phyloP scores from a whole-genome alignment of 2,113 vertebrate genomes.

The Hemiscyllium ocellatum region DNA sequence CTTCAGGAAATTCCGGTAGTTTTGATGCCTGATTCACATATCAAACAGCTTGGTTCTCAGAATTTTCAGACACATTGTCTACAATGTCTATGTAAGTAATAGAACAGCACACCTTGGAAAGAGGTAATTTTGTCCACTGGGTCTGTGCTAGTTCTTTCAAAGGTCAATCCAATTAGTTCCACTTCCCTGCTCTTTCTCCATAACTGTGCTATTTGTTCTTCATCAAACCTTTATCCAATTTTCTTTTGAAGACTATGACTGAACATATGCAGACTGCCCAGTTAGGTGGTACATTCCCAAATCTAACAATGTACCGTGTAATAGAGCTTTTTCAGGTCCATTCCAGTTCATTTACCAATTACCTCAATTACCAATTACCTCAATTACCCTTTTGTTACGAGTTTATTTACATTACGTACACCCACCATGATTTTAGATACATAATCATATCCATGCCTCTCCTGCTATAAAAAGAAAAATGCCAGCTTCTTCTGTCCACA shows the following conservation, averaged over 20 bases:
- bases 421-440: too few species aligned
- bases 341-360: not conserved
- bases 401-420: too few species aligned
- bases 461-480: too few species aligned
- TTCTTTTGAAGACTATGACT: not conserved
- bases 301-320: not conserved
- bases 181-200: not conserved
- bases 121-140: not conserved
- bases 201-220: not conserved
- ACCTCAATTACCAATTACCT: too few species aligned
- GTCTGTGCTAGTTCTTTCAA: not conserved
- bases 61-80: not conserved
- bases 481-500: too few species aligned
- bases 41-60: not conserved
- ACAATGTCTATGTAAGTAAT: not conserved
- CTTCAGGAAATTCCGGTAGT: not conserved
- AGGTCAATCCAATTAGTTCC: not conserved
- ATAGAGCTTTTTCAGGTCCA: not conserved
- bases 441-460: too few species aligned
- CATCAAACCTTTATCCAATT: not conserved
- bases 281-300: not conserved
- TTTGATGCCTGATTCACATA: not conserved
- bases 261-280: not conserved
- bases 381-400: not conserved
- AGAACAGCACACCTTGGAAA: not conserved